Percentiles rank a stretch among this genome's conserved stretches.
These are phyloP conservation scores for Otolemur garnettii DNA, from an alignment of 2,113 vertebrate genomes.

Conservation along the genomic window DNA sequence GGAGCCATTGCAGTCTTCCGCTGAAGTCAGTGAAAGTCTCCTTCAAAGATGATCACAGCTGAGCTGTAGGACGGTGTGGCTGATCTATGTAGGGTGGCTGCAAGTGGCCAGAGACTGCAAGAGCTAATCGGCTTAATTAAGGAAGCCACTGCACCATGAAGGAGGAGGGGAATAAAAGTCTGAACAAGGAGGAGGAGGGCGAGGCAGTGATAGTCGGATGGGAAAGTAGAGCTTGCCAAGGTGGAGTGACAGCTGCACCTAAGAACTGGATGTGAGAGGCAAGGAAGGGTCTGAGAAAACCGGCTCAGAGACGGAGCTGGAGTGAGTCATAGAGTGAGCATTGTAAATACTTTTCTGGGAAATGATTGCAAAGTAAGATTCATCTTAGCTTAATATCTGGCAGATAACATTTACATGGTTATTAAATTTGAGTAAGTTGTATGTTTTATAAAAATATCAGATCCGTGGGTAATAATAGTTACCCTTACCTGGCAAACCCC, in stretches of 20 bases:
- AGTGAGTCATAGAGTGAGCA: background rate
- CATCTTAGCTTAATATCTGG: background rate
- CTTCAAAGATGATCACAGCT: rapidly evolving
- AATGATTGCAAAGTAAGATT: background rate
- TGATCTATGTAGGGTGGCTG: background rate
- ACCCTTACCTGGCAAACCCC: background rate
- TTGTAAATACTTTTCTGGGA: background rate
- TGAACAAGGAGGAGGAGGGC: no score
- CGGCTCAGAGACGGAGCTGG: background rate
- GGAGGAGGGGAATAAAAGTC: background rate
- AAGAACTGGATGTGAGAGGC: background rate
- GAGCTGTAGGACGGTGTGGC: background rate
- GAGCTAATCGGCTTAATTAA: background rate
- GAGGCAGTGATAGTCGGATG: background rate
- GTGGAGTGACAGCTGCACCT: background rate
- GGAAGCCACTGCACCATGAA: background rate
- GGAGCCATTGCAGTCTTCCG: background rate
- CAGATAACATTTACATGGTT: background rate
- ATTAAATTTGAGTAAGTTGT: slow-evolving; percentile 9
- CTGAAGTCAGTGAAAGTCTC: background rate
- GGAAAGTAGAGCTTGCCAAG: background rate
- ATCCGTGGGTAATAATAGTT: background rate
- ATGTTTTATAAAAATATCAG: slow-evolving; percentile 21
- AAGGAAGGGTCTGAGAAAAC: background rate
- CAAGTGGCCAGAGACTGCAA: background rate